Evolutionary conservation across 2,888 invertebrate species (phyloP).

Genomic region (Bugula neritina): DNA sequence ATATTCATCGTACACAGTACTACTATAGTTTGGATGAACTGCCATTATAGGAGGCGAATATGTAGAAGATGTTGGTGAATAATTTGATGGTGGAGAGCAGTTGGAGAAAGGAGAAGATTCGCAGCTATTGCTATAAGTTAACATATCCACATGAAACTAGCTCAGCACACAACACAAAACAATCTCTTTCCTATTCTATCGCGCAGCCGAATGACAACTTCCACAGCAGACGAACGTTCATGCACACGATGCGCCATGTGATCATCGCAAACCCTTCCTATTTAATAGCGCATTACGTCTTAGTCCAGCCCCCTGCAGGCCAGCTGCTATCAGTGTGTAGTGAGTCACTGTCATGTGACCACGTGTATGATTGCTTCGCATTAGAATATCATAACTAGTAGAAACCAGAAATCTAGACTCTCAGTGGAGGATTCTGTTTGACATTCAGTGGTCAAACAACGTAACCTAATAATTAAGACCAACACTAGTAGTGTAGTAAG

Average conservation of each 20-base stretch:
- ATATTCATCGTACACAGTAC: constrained; percentile 12
- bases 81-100: constrained; percentile 7
- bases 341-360: constrained; percentile 18
- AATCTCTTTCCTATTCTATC: too few relatives aligned
- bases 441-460: background rate
- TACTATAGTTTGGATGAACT: background rate
- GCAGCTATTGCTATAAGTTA: constrained; percentile 15
- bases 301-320: background rate
- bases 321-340: background rate
- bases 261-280: too few relatives aligned
- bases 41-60: background rate
- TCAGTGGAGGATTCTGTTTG: background rate
- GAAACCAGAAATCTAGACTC: background rate
- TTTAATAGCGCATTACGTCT: background rate
- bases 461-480: too few relatives aligned
- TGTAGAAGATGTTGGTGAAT: background rate
- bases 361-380: background rate
- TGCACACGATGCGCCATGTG: too few relatives aligned
- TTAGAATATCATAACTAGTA: background rate
- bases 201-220: too few relatives aligned
- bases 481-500: too few relatives aligned
- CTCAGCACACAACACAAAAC: too few relatives aligned
- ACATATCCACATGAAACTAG: constrained; percentile 10
- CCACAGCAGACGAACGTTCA: too few relatives aligned
- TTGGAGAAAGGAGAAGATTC: constrained; percentile 20